phyloP scores from a whole-genome alignment of 1,140 invertebrate genomes.

The Megathymus violae region DNA sequence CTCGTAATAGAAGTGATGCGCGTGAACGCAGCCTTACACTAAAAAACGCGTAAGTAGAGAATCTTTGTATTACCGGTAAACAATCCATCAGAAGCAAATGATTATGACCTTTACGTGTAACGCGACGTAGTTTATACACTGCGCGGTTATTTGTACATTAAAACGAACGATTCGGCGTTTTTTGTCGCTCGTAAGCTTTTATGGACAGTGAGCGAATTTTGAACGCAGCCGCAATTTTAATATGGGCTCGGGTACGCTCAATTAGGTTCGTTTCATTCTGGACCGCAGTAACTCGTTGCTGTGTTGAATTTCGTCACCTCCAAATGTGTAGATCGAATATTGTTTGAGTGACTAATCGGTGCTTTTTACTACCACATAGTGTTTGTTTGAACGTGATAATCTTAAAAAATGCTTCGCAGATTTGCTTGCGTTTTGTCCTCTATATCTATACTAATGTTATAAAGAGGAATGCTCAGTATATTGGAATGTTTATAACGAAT shows the following conservation, averaged over 20 bases:
- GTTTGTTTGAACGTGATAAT: no score
- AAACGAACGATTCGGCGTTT: conserved; percentile 32
- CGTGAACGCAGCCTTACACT: conserved; percentile 2
- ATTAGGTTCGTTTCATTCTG: conserved; percentile 12
- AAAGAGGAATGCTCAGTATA: no score
- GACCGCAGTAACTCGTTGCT: not conserved
- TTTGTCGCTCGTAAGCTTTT: conserved; percentile 26
- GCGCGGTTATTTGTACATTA: conserved; percentile 46
- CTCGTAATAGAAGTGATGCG: not conserved
- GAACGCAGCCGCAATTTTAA: conserved; percentile 11
- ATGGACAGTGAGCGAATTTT: conserved; percentile 26
- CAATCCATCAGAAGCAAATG: conserved; percentile 44
- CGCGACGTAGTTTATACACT: conserved; percentile 39
- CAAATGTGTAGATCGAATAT: no score
- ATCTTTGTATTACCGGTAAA: conserved; percentile 36
- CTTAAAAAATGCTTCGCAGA: no score
- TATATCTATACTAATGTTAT: no score
- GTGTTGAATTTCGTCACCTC: not conserved
- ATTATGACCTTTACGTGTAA: conserved; percentile 45
- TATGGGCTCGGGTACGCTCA: conserved; percentile 13
- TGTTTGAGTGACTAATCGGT: no score
- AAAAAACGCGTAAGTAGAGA: conserved; percentile 34
- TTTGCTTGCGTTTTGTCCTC: no score
- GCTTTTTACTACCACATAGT: no score
- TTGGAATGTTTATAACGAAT: no score